A percentile compares a stretch with the other conserved stretches of the same genome.
phyloP scores from a whole-genome alignment of 2,888 invertebrate species.

The Acrobasis suavella region DNA sequence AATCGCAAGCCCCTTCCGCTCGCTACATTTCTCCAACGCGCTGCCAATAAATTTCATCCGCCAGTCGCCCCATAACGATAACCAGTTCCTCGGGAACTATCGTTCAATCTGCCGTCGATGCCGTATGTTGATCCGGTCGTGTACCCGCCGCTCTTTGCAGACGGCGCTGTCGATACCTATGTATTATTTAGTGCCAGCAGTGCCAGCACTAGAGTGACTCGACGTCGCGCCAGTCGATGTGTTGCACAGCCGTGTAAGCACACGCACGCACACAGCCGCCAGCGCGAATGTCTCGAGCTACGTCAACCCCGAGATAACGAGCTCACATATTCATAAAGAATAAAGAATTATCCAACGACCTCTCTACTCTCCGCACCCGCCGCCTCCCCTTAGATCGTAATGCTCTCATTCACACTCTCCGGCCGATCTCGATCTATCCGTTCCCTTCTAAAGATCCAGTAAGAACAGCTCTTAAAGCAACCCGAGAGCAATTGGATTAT shows the following conservation, averaged over 20 bases:
- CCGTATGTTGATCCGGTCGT: conserved; percentile 82
- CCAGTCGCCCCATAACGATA: conserved; percentile 82
- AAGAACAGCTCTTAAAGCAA: conserved; percentile 62
- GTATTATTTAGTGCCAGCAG: conserved; percentile 79
- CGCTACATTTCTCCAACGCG: conserved; percentile 82
- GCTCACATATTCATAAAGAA: conserved; percentile 83
- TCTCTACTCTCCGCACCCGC: conserved; percentile 58
- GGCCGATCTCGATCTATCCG: conserved; percentile 77
- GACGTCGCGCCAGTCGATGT: conserved; percentile 37
- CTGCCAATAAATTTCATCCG: conserved; percentile 82
- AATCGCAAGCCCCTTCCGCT: conserved; percentile 82
- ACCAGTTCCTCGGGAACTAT: conserved; percentile 83
- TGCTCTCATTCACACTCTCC: conserved; percentile 81
- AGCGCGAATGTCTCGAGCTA: conserved; percentile 59
- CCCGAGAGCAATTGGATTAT: conserved; percentile 69
- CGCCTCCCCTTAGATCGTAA: conserved; percentile 62
- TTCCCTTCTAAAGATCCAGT: conserved; percentile 70
- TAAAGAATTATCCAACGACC: conserved; percentile 79
- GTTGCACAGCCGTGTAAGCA: conserved; percentile 23
- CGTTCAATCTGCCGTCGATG: conserved; percentile 83
- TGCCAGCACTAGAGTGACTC: conserved; percentile 64
- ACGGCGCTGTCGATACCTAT: conserved; percentile 78
- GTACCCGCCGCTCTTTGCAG: conserved; percentile 80
- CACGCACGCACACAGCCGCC: conserved; percentile 54
- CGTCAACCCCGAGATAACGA: conserved; percentile 76